Base-by-base conservation (phyloP, 1,140 invertebrate species). In the Ganaspis sp. region DNA sequence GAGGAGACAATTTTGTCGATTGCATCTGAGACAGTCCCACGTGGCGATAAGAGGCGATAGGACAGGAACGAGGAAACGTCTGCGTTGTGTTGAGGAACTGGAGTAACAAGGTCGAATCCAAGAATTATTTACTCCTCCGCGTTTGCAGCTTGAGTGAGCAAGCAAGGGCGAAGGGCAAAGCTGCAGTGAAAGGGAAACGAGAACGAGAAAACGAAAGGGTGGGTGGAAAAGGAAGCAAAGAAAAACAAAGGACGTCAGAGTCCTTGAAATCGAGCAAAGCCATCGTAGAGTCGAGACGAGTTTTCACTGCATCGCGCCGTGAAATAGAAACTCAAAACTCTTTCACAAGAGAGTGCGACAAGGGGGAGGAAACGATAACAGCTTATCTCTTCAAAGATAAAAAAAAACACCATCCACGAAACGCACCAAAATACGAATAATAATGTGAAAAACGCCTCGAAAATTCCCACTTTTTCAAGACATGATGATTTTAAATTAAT, bases 381-480 rank as follows among this genome's bases (percentile, higher is more conserved):
- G 79, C 74, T 83, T 85, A 86, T 87, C 85, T 73, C 72, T 34
- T 69, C 37, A 49, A 17, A 76, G 84, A 85, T 83, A 86, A 86
- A 85, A 17, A 49, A 17, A 49, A 17, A 49, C 17, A 8, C 42
- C 12, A 45, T 45, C 3, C 42, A 45, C 4, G 5, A n/a, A n/a
- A n/a, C 4, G 42, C 4, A n/a, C 5, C 15, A 45, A n/a, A 49
- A 6, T 4, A 49, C 5, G 4, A 49, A 49, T 17, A 49, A 49
- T 17, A 17, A n/a, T n/a, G n/a, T 3, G 17, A 49, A 49, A 15
- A 0, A 49, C 29, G 2, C 29, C 6, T 34, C 29, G 17, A 49
- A 49, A 49, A 49, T 45, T 34, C 2, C 29, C 6, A 15, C 42
- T 15, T 15, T 15, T n/a, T n/a, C n/a, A n/a, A n/a, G n/a, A n/a